A percentile compares a stretch with the other conserved stretches of the same genome.
phyloP scores from a whole-genome alignment of 2,888 invertebrate species.

The Autographa pulchrina region DNA sequence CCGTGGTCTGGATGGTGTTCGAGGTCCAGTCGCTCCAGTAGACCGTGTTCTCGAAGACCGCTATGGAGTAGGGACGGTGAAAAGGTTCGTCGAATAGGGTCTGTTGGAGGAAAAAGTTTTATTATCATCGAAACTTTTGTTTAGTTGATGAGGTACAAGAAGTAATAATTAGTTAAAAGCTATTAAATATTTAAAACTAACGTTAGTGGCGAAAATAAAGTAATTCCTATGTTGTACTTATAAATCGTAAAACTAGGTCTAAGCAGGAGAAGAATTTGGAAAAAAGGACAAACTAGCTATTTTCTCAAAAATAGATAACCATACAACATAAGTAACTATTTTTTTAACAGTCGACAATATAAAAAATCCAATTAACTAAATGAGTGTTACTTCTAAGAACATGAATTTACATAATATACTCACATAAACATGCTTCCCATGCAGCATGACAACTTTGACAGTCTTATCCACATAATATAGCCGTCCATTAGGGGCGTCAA shows the following conservation, averaged over 20 bases:
- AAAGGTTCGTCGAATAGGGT: conserved; percentile 87
- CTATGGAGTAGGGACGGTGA: conserved; percentile 94
- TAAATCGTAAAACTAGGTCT: too few species aligned
- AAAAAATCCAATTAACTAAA: background rate
- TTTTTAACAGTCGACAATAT: too few species aligned
- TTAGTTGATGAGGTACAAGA: too few species aligned
- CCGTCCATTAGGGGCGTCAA: conserved; percentile 94
- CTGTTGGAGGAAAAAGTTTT: conserved; percentile 77
- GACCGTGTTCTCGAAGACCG: conserved; percentile 95
- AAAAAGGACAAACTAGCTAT: too few species aligned
- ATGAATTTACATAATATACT: conserved; percentile 58
- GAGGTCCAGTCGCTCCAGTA: conserved; percentile 97
- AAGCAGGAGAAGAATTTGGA: too few species aligned
- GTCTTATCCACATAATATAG: conserved; percentile 96
- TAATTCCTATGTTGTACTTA: too few species aligned
- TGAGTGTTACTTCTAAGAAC: background rate
- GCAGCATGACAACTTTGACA: conserved; percentile 91
- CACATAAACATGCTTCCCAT: conserved; percentile 91
- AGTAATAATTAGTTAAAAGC: too few species aligned
- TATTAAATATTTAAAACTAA: too few species aligned
- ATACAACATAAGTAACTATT: too few species aligned
- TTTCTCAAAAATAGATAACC: too few species aligned
- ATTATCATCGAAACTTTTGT: too few species aligned
- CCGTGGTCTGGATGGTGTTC: conserved; percentile 92
- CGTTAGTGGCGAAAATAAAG: too few species aligned